A percentile compares a stretch with the other conserved stretches of the same genome.
phyloP scores from a whole-genome alignment of 2,113 vertebrate species.

The Coregonus clupeaformis region DNA sequence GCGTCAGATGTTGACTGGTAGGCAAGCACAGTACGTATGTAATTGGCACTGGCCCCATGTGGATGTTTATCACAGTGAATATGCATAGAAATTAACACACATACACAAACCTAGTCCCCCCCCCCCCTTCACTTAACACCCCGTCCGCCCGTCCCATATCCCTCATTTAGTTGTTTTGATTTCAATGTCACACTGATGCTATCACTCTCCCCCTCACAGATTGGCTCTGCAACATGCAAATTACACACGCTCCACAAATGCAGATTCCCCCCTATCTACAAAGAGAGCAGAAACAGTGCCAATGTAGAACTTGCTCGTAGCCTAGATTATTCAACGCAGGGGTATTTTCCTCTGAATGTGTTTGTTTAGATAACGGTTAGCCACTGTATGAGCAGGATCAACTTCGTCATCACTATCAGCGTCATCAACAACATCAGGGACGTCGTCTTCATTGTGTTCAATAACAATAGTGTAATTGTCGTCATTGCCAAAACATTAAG shows the following conservation, averaged over 20 bases:
- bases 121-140: not conserved
- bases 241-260: slow-evolving; percentile 24
- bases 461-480: no score
- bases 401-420: no score
- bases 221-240: not conserved
- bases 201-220: not conserved
- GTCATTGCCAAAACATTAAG: no score
- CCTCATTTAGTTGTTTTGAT: not conserved
- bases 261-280: slow-evolving; percentile 52
- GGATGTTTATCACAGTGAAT: not conserved
- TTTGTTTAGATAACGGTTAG: no score
- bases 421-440: no score
- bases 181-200: slow-evolving; percentile 1
- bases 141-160: not conserved
- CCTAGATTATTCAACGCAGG: not conserved
- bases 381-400: no score
- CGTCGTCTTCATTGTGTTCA: no score
- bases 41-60: not conserved
- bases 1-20: not conserved
- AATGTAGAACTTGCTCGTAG: slow-evolving; percentile 25
- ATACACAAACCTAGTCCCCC: not conserved
- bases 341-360: no score
- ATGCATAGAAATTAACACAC: not conserved
- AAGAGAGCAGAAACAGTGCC: slow-evolving; percentile 40
- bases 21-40: not conserved